A percentile compares a stretch with the other conserved stretches of the same genome.
These are phyloP conservation scores for Lasioglossum albipes DNA, from an alignment of 1,140 invertebrate species.

Conservation along the genomic window DNA sequence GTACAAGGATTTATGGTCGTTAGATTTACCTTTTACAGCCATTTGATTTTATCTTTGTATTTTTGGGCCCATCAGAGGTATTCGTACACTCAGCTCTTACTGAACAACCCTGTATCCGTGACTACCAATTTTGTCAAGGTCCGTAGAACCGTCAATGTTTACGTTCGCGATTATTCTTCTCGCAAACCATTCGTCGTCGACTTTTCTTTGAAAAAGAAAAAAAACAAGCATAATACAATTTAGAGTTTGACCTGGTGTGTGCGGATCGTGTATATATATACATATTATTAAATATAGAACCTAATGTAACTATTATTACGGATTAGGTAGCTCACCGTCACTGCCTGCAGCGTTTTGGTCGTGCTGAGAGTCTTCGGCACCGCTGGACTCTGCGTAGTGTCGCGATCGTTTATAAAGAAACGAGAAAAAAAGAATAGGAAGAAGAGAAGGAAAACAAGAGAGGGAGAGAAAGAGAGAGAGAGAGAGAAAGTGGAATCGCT, in stretches of 20 bases:
- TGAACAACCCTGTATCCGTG: neutral
- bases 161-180: slow-evolving; percentile 1
- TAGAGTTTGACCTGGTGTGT: slow-evolving; percentile 48
- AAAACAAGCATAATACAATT: slow-evolving; percentile 1
- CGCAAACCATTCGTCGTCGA: slow-evolving; percentile 12
- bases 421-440: neutral
- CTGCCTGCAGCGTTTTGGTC: slow-evolving; percentile 59
- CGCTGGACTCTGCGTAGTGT: slow-evolving; percentile 51
- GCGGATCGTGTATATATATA: slow-evolving; percentile 60
- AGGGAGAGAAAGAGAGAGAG: neutral
- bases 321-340: slow-evolving; percentile 59
- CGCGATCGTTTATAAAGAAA: slow-evolving; percentile 47
- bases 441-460: neutral
- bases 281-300: slow-evolving; percentile 55
- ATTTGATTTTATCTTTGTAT: no score
- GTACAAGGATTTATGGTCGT: no score
- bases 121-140: neutral
- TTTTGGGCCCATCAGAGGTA: neutral
- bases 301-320: slow-evolving; percentile 59
- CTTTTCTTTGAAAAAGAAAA: slow-evolving; percentile 24
- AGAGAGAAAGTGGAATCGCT: slow-evolving; percentile 38
- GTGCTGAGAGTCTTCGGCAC: slow-evolving; percentile 44
- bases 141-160: neutral
- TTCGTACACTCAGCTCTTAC: neutral
- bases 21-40: no score